Evolutionary conservation across 2,888 invertebrate genomes (phyloP), one percentile per base, ranked within the genome.

Genomic region (Neria commutata): DNA sequence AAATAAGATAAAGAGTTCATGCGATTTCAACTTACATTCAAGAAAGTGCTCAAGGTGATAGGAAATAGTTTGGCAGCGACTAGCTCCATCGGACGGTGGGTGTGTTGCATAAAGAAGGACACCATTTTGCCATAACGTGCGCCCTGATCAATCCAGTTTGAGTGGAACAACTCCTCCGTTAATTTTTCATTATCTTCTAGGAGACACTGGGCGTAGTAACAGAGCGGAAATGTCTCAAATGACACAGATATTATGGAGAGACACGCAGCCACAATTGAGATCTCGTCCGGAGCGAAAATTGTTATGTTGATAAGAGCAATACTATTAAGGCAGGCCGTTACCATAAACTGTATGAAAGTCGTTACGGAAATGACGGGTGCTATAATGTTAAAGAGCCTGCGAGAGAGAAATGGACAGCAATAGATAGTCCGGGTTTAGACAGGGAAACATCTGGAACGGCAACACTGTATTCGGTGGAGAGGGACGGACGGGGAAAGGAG

Each of bases 21-120:
- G 4, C 16, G 23, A 14, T 37, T 11, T 14, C n/a, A n/a, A 63
- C 67, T 69, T 61, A 69, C 70, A 29, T 63, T 62, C 11, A 70
- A 19, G 62, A 68, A 69, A 48, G 64, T 68, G n/a, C 58, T 65
- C 56, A 69, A 49, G 8, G 60, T 69, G 19, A 68, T 66, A 21
- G 68, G 68, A 55, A 68, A 61, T 19, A 67, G 21, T 61, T 67
- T 67, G 1, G 62, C 66, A 24, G 67, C 67, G 23, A 53, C 60
- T 11, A 67, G 50, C n/a, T 61, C 57, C 42, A 66, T 56, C 3
- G 47, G 34, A 16, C 42, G 16, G 40, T 56, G 46, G 4, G 37
- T 14, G 21, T 57, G 61, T 24, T 64, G 64, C 57, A 61, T 60
- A 17, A 61, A 49, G 46, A 69, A 64, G 11, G 65, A 58, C 17